These are phyloP conservation scores for Reticulitermes speratus DNA, from an alignment of 1,140 invertebrate species.

Conservation along the genomic window DNA sequence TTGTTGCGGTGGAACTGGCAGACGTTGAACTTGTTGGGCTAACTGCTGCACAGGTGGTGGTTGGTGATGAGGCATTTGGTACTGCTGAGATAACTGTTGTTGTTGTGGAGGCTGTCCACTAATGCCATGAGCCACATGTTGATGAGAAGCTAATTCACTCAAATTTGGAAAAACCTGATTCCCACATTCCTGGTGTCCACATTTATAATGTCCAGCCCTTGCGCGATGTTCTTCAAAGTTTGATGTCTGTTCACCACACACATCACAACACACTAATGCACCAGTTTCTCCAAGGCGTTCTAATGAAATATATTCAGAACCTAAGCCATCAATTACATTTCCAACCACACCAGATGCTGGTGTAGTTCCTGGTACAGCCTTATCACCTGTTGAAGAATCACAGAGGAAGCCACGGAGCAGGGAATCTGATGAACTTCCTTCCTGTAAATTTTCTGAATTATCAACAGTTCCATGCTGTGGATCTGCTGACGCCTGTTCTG, in stretches of 20 bases:
- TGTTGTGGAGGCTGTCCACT: constrained; percentile 42
- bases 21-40: constrained; percentile 53
- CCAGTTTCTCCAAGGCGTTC: constrained; percentile 50
- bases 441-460: background rate
- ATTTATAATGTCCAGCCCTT: constrained; percentile 51
- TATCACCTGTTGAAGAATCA: background rate
- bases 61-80: constrained; percentile 48
- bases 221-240: constrained; percentile 50
- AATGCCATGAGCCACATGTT: constrained; percentile 45
- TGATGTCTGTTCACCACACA: constrained; percentile 52
- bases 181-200: constrained; percentile 49
- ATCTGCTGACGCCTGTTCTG: background rate
- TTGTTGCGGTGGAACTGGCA: constrained; percentile 50
- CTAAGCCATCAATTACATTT: constrained; percentile 19
- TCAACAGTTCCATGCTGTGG: background rate
- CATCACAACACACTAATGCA: constrained; percentile 44
- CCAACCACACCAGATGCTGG: background rate
- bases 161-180: constrained; percentile 44
- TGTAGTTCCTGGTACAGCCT: background rate
- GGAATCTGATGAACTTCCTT: background rate
- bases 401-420: constrained; percentile 7
- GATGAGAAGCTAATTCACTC: constrained; percentile 47
- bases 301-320: constrained; percentile 49
- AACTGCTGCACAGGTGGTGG: constrained; percentile 53
- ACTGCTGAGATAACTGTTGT: constrained; percentile 19